phyloP scores from a whole-genome alignment of 2,888 invertebrate genomes.

The Dynastes maya region DNA sequence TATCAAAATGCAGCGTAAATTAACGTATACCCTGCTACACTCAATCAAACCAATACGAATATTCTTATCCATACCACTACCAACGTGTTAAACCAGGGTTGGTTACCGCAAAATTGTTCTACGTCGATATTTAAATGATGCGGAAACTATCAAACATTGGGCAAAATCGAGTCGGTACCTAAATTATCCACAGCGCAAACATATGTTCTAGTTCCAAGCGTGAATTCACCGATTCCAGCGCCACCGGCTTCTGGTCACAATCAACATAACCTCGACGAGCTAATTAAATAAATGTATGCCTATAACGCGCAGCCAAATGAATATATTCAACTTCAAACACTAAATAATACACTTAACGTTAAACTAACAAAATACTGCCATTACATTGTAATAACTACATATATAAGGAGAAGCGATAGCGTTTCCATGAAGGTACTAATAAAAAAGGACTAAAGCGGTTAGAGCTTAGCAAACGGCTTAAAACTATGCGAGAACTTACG shows the following conservation, averaged over 20 bases:
- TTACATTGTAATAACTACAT: not conserved
- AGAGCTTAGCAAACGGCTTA: not conserved
- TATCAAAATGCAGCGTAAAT: too few species aligned
- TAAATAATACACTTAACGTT: not conserved
- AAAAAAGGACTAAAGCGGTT: too few species aligned
- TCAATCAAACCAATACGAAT: too few species aligned
- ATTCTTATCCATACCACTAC: too few species aligned
- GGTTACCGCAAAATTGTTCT: not conserved
- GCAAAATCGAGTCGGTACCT: not conserved
- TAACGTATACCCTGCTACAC: too few species aligned
- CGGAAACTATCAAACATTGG: not conserved
- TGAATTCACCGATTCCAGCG: not conserved
- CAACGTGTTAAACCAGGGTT: too few species aligned
- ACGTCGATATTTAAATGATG: not conserved
- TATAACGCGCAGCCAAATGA: not conserved
- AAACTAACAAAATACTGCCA: constrained; percentile 22
- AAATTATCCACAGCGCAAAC: not conserved
- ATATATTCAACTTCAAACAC: not conserved
- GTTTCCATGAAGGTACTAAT: not conserved
- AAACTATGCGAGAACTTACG: not conserved
- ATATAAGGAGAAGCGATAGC: not conserved
- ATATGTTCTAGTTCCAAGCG: not conserved
- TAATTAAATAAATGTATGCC: constrained; percentile 9
- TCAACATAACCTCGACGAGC: constrained; percentile 6
- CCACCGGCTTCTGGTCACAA: not conserved